Evolutionary conservation across 2,888 invertebrate species (phyloP).

Genomic region (Volucella bombylans): DNA sequence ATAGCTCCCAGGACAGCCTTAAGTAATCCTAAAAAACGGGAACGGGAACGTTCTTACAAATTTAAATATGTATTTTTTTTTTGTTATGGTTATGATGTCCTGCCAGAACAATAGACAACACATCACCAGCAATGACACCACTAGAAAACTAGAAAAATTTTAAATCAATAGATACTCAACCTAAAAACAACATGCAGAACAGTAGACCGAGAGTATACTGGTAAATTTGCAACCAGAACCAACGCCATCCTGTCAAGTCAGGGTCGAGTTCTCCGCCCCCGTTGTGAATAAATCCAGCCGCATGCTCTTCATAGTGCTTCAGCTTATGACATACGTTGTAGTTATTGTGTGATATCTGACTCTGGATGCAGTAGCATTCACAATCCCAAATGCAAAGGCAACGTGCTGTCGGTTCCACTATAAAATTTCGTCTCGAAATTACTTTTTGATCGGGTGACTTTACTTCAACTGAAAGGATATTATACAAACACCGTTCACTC

Average conservation of each 20-base stretch:
- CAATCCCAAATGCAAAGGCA: slow-evolving; percentile 80
- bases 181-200: slow-evolving; percentile 74
- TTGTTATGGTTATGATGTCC: no score
- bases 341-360: slow-evolving; percentile 76
- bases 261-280: slow-evolving; percentile 53
- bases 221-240: slow-evolving; percentile 53
- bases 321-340: slow-evolving; percentile 77
- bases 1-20: slow-evolving; percentile 77
- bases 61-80: slow-evolving; percentile 13
- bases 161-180: slow-evolving; percentile 70
- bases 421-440: slow-evolving; percentile 76
- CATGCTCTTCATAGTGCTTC: slow-evolving; percentile 56
- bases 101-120: no score
- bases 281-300: slow-evolving; percentile 76
- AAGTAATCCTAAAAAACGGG: slow-evolving; percentile 75
- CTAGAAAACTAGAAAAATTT: slow-evolving; percentile 40
- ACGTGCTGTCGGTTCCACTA: slow-evolving; percentile 76
- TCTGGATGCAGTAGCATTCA: slow-evolving; percentile 78
- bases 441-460: slow-evolving; percentile 67
- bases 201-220: slow-evolving; percentile 65
- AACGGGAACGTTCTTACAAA: slow-evolving; percentile 52
- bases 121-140: neutral
- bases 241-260: slow-evolving; percentile 42
- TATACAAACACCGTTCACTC: slow-evolving; percentile 16
- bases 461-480: slow-evolving; percentile 73